Percentiles rank a stretch among this genome's conserved stretches.
Evolutionary conservation across 2,888 invertebrate species (phyloP).

Genomic region (Alsophila aescularia): DNA sequence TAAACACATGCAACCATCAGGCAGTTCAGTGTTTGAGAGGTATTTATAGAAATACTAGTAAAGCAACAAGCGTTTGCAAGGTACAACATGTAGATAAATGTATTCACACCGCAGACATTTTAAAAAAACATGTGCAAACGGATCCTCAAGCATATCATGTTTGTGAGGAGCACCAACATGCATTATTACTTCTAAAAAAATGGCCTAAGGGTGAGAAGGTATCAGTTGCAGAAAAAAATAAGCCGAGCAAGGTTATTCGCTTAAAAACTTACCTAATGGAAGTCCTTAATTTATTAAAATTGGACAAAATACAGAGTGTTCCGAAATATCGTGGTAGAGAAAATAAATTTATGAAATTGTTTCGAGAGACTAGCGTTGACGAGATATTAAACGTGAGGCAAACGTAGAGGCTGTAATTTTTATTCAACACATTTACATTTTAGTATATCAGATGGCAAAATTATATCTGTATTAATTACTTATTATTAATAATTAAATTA

Average conservation of each 20-base stretch:
- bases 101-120: constrained; percentile 36
- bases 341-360: constrained; percentile 48
- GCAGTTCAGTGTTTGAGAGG: constrained; percentile 49
- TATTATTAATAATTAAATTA: too few relatives aligned
- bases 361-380: constrained; percentile 46
- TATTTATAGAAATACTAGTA: constrained; percentile 35
- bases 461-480: not conserved
- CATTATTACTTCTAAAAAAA: constrained; percentile 47
- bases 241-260: constrained; percentile 23
- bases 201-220: constrained; percentile 39
- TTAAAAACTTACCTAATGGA: constrained; percentile 44
- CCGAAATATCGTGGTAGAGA: constrained; percentile 45
- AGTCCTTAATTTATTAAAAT: constrained; percentile 47
- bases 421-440: not conserved
- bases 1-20: constrained; percentile 38
- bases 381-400: constrained; percentile 16
- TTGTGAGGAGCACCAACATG: constrained; percentile 56
- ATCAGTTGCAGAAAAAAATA: constrained; percentile 20
- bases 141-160: constrained; percentile 43
- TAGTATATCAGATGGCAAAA: too few relatives aligned
- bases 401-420: not conserved
- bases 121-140: constrained; percentile 48
- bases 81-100: constrained; percentile 41
- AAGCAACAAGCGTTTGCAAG: constrained; percentile 49
- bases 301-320: constrained; percentile 61